Percentiles rank a stretch among this genome's conserved stretches.
These are phyloP conservation scores for Gyrodactylus salaris DNA, from an alignment of 1,140 invertebrate genomes.

Conservation along the genomic window DNA sequence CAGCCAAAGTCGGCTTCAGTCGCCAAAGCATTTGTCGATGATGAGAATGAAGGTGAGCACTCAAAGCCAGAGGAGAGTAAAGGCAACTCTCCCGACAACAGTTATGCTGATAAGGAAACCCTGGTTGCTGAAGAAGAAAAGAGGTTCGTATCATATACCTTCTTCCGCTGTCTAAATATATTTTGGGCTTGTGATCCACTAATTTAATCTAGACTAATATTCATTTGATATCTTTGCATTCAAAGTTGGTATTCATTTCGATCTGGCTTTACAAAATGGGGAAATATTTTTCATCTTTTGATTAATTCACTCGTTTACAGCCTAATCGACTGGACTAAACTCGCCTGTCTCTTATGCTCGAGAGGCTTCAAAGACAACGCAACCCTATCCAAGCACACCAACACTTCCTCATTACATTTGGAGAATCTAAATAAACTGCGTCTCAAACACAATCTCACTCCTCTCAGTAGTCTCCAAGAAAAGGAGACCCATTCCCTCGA, in stretches of 20 bases:
- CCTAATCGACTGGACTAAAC: constrained; percentile 46
- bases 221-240: too few relatives aligned
- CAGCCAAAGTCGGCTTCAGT: background rate
- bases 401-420: constrained; percentile 1
- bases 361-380: constrained; percentile 32
- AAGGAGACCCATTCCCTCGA: background rate
- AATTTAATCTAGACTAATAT: too few relatives aligned
- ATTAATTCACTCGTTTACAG: too few relatives aligned
- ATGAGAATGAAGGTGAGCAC: background rate
- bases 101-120: background rate
- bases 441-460: background rate
- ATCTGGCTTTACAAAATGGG: too few relatives aligned
- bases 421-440: background rate
- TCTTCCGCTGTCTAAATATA: too few relatives aligned
- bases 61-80: background rate
- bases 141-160: too few relatives aligned
- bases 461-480: background rate
- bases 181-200: too few relatives aligned
- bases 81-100: background rate
- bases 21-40: background rate
- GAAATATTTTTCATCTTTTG: too few relatives aligned
- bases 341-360: constrained; percentile 76
- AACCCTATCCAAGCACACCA: background rate
- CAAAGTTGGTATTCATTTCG: too few relatives aligned
- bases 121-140: background rate